Evolutionary conservation across 2,888 invertebrate species (phyloP), one percentile per base, ranked within the genome.

Genomic region (Drosophila testacea): DNA sequence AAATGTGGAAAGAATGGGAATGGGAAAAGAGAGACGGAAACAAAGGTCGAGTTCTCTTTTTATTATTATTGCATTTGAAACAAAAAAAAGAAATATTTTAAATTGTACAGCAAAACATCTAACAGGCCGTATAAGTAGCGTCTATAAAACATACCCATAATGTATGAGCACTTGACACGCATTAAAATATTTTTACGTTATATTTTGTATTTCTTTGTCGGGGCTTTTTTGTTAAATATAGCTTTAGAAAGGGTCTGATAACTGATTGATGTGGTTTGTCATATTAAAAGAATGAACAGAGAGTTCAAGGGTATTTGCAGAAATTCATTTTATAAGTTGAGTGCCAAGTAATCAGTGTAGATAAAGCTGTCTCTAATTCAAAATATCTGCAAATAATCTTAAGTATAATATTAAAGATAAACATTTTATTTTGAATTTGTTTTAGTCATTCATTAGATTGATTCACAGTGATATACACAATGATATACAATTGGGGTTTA

Each of bases 131-230:
- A 57, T 41, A 71, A 76, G 83, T 79, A 83, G 83, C 66, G 80
- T 73, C 67, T 80, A 74, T 82, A 88, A 83, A 74, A 66, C 70
- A 85, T 82, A 68, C 74, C 51, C 69, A 80, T 83, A 83, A 88
- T 77, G 69, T 88, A 77, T 52, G 68, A 69, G 70, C 83, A 83
- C 83, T 88, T 88, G 83, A 88, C 88, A 77, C 66, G 83, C 83
- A 88, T 88, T 88, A 85, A 80, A 88, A 69, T 39, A 16, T 38
- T 10, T 39, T 38, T 6, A 9, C 10, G 10, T 36, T 41, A 6
- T 5, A 4, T 69, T 73, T 50, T 41, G 44, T 16, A 42, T 57
- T 42, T 59, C 22, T 50, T 65, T 66, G 44, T 56, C n/a, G 54
- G 36, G 44, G 11, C 1, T 57, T 72, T 48, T 46, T 48, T 7